Base-by-base conservation (phyloP, 2,888 invertebrate genomes). In the Hipparchia sbordonii region DNA sequence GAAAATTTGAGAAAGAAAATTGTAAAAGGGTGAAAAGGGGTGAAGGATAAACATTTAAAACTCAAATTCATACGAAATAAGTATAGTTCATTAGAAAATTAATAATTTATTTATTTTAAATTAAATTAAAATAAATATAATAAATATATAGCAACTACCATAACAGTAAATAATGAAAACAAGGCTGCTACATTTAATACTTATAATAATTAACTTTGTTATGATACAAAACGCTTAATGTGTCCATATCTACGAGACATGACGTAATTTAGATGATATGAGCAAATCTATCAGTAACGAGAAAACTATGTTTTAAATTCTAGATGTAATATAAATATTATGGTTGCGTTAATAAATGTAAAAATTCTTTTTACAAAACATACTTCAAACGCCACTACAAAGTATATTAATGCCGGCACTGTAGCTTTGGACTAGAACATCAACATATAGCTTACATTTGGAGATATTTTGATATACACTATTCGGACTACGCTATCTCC, bases 171-270 rank as follows among this genome's bases (percentile, higher is more conserved):
- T 13, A n/a, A 54, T 54, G n/a, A 54, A 54, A n/a, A n/a, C 6
- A n/a, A 6, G 6, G n/a, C 54, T 54, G 6, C n/a, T n/a, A 7
- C n/a, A 54, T 54, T 6, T 54, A n/a, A 54, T 54, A 39, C 6
- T 48, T 6, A 56, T n/a, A 12, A 56, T n/a, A 45, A 57, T 46
- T 46, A 67, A 46, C 13, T 46, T n/a, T 6, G 10, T 45, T 23
- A 39, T 68, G 12, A 69, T 61, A n/a, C 33, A 60, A 9, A 7
- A 60, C 69, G 13, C 39, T 48, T 2, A 67, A 48, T 60, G 52
- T 69, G 69, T 69, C 69, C 69, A 69, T 52, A 69, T 69, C 69
- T 52, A 54, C 52, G 52, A 61, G 51, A 39, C 61, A 69, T 69
- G 45, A 61, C 69, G 52, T 61, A 69, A 69, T 69, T n/a, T n/a